Evolutionary conservation across 2,888 invertebrate genomes (phyloP).

Genomic region (Silvanus unidentatus): DNA sequence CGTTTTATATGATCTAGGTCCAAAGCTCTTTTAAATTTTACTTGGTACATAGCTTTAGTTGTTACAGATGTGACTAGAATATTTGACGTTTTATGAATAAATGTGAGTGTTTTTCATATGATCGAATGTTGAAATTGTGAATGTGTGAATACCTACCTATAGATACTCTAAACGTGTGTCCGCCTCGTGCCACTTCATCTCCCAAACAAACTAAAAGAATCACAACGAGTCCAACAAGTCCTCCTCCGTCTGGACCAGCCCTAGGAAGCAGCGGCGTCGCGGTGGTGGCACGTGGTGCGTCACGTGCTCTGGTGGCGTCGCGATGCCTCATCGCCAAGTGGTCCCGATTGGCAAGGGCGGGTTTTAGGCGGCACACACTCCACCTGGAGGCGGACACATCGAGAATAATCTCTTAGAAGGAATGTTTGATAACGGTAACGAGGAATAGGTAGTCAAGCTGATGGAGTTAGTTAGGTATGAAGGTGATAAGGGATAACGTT

Average conservation of each 20-base stretch:
- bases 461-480: constrained; percentile 1
- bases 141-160: too few relatives aligned
- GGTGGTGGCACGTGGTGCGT: constrained; percentile 35
- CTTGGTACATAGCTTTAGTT: too few relatives aligned
- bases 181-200: constrained; percentile 10
- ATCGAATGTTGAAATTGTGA: too few relatives aligned
- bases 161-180: constrained; percentile 2
- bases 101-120: too few relatives aligned
- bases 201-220: constrained; percentile 4
- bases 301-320: constrained; percentile 41
- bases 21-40: too few relatives aligned
- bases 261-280: constrained; percentile 34
- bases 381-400: constrained; percentile 37
- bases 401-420: constrained; percentile 28
- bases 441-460: constrained; percentile 1
- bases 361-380: constrained; percentile 33
- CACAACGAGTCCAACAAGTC: constrained; percentile 15
- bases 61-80: too few relatives aligned
- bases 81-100: too few relatives aligned
- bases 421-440: constrained; percentile 21
- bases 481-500: constrained; percentile 3
- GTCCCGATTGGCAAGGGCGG: constrained; percentile 36
- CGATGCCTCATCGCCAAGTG: constrained; percentile 34
- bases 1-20: too few relatives aligned
- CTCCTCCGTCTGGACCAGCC: constrained; percentile 23